Evolutionary conservation across 2,113 vertebrate species (phyloP).

Genomic region (Cryptotis parvus): DNA sequence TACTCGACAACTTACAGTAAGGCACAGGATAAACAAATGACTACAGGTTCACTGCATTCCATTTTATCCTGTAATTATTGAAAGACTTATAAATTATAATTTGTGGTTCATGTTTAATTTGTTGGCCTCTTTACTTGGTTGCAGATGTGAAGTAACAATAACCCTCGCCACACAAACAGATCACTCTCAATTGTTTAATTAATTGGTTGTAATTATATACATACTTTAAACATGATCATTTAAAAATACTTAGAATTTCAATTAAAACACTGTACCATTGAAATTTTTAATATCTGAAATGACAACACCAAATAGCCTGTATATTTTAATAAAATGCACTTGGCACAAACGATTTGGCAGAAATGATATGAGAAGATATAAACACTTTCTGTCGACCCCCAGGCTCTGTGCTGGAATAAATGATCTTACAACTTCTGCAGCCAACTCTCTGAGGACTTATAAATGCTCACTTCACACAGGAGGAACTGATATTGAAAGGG

Average conservation of each 20-base stretch:
- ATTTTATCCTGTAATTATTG: neutral
- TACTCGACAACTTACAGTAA: neutral
- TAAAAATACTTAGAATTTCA: slow-evolving; percentile 46
- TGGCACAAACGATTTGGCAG: slow-evolving; percentile 44
- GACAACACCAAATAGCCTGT: slow-evolving; percentile 40
- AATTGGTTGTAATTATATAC: neutral
- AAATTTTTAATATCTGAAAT: slow-evolving; percentile 65
- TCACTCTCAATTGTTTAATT: slow-evolving; percentile 8
- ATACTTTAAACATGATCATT: slow-evolving; percentile 3
- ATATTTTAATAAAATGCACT: slow-evolving; percentile 58
- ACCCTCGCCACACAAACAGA: neutral
- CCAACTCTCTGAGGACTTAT: slow-evolving; percentile 42
- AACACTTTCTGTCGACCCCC: slow-evolving; percentile 44
- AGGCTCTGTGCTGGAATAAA: slow-evolving; percentile 58
- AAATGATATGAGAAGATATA: slow-evolving; percentile 57
- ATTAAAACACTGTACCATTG: slow-evolving; percentile 9
- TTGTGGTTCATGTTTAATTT: neutral
- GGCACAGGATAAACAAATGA: neutral
- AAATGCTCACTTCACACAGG: slow-evolving; percentile 17
- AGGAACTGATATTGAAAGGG: neutral
- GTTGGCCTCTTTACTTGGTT: neutral
- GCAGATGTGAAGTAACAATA: neutral
- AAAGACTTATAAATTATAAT: neutral
- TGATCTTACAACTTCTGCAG: slow-evolving; percentile 39
- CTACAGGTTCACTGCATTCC: neutral